Evolutionary conservation across 1,140 invertebrate species (phyloP).

Genomic region (Babylonia areolata): DNA sequence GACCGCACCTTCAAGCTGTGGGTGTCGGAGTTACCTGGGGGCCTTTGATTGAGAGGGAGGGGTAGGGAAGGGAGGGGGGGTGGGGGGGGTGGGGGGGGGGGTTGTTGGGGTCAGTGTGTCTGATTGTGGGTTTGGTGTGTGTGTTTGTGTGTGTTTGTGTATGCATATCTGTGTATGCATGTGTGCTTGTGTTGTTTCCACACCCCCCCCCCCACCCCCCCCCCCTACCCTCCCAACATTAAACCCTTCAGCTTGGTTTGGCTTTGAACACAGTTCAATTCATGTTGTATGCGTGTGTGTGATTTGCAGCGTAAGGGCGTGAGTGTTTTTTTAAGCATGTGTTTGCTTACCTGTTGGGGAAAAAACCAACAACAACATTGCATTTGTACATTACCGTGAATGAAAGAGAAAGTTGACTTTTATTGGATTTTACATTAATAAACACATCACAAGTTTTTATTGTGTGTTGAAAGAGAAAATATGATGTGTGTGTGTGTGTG

Average conservation of each 20-base stretch:
- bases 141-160: too few species aligned
- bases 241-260: too few species aligned
- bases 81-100: too few species aligned
- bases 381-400: neutral
- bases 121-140: too few species aligned
- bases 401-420: neutral
- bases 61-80: too few species aligned
- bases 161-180: neutral
- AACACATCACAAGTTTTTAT: neutral
- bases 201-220: too few species aligned
- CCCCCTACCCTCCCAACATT: too few species aligned
- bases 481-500: neutral
- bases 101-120: too few species aligned
- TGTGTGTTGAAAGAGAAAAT: neutral
- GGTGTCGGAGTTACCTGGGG: conserved; percentile 82
- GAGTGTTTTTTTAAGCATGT: neutral
- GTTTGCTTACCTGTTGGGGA: neutral
- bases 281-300: neutral
- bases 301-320: neutral
- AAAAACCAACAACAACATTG: too few species aligned
- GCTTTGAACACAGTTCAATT: too few species aligned
- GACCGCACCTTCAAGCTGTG: conserved; percentile 99
- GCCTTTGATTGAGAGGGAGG: conserved; percentile 44
- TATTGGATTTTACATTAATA: neutral
- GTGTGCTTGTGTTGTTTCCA: too few species aligned